Conservation (phyloP, 1,140 invertebrate species). For the Drosophila pectinifera region DNA sequence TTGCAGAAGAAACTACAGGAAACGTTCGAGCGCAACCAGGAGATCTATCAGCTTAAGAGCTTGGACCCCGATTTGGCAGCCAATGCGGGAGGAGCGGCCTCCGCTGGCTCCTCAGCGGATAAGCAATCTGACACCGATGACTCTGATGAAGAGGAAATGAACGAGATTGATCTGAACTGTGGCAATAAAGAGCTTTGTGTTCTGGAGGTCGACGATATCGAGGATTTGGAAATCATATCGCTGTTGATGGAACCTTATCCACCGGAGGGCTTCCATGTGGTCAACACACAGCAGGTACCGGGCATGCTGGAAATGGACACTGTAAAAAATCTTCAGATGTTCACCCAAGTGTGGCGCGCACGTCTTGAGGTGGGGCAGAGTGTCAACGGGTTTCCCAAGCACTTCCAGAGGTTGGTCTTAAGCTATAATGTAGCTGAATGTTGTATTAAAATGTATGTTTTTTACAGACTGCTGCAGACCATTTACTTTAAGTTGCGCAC, state of each 20-base stretch:
- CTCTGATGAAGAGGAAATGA: slow-evolving; percentile 90
- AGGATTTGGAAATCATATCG: slow-evolving; percentile 92
- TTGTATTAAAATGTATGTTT: not conserved
- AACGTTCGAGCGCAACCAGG: slow-evolving; percentile 89
- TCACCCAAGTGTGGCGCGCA: slow-evolving; percentile 92
- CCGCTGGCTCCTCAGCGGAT: slow-evolving; percentile 28
- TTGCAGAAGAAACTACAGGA: slow-evolving; percentile 89
- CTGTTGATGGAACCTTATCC: slow-evolving; percentile 91
- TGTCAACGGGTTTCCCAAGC: slow-evolving; percentile 88
- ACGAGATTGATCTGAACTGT: slow-evolving; percentile 90
- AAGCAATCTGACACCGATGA: slow-evolving; percentile 88
- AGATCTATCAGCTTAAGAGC: slow-evolving; percentile 88
- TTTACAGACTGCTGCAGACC: slow-evolving; percentile 87
- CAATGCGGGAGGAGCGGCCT: not conserved
- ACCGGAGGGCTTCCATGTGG: slow-evolving; percentile 92
- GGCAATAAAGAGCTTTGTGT: slow-evolving; percentile 94
- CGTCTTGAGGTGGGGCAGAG: slow-evolving; percentile 88
- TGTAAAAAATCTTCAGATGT: slow-evolving; percentile 93
- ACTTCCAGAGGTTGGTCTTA: slow-evolving; percentile 83
- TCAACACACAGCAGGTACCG: slow-evolving; percentile 93
- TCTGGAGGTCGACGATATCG: slow-evolving; percentile 94
- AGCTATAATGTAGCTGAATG: not conserved
- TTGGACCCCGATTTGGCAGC: slow-evolving; percentile 70
- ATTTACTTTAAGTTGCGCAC: slow-evolving; percentile 94
- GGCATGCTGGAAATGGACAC: slow-evolving; percentile 89